phyloP scores from a whole-genome alignment of 2,113 vertebrate species.

The Castor canadensis region DNA sequence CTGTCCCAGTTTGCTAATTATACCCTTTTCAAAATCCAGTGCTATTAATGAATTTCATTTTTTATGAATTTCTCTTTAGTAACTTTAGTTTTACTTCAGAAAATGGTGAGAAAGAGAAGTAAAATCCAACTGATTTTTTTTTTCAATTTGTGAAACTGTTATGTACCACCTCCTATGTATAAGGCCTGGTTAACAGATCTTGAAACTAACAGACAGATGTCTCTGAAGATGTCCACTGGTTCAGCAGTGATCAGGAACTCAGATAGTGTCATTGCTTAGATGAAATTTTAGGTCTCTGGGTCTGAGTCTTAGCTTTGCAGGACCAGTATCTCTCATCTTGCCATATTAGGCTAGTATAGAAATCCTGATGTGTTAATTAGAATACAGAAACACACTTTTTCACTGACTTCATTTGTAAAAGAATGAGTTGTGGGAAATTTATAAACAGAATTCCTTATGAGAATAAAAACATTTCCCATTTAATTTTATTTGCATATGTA shows the following conservation, averaged over 20 bases:
- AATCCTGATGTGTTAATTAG: background rate
- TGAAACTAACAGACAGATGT: background rate
- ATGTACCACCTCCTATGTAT: background rate
- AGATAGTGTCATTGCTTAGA: background rate
- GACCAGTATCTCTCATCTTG: background rate
- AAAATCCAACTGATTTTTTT: background rate
- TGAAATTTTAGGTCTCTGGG: background rate
- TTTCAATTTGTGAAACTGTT: background rate
- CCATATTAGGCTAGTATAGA: background rate
- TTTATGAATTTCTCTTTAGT: background rate
- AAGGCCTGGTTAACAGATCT: background rate
- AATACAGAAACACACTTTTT: background rate
- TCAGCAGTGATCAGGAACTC: background rate
- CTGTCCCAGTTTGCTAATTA: background rate
- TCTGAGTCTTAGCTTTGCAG: background rate
- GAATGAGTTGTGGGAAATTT: background rate
- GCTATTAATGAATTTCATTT: background rate
- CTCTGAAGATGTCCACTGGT: background rate
- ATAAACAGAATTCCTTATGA: background rate
- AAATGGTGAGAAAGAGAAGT: background rate
- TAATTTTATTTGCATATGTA: background rate
- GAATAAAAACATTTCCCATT: constrained; percentile 6
- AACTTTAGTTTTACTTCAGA: background rate
- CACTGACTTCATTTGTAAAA: background rate
- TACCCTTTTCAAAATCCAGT: background rate